Evolutionary conservation across 2,888 invertebrate genomes (phyloP).

Genomic region (Hirtodrosophila cameraria): DNA sequence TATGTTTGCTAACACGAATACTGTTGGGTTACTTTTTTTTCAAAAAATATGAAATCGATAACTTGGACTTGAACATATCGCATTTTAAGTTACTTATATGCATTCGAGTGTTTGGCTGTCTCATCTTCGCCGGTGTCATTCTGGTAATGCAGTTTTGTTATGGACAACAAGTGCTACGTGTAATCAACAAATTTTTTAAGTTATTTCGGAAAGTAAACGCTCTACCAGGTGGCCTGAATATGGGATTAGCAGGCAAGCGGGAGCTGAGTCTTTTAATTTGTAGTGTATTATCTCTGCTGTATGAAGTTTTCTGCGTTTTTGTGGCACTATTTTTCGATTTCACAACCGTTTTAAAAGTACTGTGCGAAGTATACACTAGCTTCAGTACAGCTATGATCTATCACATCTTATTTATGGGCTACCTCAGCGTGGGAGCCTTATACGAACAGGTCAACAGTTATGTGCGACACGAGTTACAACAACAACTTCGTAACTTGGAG

Average conservation of each 20-base stretch:
- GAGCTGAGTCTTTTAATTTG: slow-evolving; percentile 45
- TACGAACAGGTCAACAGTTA: slow-evolving; percentile 50
- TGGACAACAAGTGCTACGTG: slow-evolving; percentile 27
- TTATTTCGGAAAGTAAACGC: slow-evolving; percentile 33
- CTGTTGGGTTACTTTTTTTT: slow-evolving; percentile 1
- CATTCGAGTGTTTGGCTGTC: slow-evolving; percentile 9
- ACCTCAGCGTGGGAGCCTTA: slow-evolving; percentile 51
- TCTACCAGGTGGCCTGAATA: slow-evolving; percentile 5
- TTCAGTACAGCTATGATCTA: slow-evolving; percentile 25
- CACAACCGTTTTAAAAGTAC: not conserved
- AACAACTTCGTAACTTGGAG: slow-evolving; percentile 39
- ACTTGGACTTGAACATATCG: not conserved
- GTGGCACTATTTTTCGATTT: not conserved
- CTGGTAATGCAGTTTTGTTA: slow-evolving; percentile 40
- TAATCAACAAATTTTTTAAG: slow-evolving; percentile 43
- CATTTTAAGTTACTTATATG: slow-evolving; percentile 14
- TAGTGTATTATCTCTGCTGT: slow-evolving; percentile 26
- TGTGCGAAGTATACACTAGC: slow-evolving; percentile 22
- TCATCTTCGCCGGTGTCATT: slow-evolving; percentile 15
- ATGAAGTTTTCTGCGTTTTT: slow-evolving; percentile 30
- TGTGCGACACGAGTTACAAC: slow-evolving; percentile 41
- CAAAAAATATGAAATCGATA: not conserved
- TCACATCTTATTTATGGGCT: slow-evolving; percentile 53
- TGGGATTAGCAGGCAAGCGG: slow-evolving; percentile 39
- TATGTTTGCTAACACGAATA: slow-evolving; percentile 35